These are phyloP conservation scores for Gymnothorax reevesii DNA, from an alignment of 2,797 vertebrate species.

Conservation along the genomic window DNA sequence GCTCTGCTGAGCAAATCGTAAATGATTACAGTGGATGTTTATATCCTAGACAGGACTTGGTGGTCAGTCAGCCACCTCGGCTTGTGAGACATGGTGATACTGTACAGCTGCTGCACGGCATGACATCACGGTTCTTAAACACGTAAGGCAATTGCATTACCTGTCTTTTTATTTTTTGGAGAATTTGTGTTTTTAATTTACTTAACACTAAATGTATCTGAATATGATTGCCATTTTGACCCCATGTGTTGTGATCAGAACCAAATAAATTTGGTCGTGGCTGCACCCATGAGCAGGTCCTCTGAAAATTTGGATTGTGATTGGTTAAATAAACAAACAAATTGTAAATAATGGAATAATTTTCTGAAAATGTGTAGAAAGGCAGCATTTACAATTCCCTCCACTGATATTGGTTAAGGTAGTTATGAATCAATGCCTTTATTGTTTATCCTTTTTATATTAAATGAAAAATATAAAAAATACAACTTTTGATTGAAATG, in stretches of 20 bases:
- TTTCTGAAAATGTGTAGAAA: no score
- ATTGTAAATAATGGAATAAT: no score
- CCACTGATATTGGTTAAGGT: no score
- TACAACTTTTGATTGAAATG: no score
- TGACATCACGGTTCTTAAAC: constrained; percentile 92
- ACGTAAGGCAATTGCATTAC: constrained; percentile 73
- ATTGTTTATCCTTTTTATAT: no score
- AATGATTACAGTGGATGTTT: neutral
- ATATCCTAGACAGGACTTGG: constrained; percentile 81
- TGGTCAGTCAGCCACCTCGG: constrained; percentile 81
- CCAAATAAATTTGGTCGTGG: neutral
- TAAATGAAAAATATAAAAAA: no score
- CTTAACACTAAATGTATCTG: neutral
- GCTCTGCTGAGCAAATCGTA: neutral
- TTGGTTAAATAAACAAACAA: no score
- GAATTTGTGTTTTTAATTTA: neutral
- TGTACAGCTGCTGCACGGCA: constrained; percentile 91
- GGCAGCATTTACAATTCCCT: no score
- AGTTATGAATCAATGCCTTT: no score
- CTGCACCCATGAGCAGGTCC: no score
- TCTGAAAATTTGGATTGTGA: no score
- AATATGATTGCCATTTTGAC: neutral
- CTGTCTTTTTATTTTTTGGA: constrained; percentile 11
- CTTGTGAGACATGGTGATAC: constrained; percentile 84
- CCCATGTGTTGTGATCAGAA: neutral